Base-by-base conservation (phyloP, 92 coral and sea anemone species). In the Epizoanthus scotinus region DNA sequence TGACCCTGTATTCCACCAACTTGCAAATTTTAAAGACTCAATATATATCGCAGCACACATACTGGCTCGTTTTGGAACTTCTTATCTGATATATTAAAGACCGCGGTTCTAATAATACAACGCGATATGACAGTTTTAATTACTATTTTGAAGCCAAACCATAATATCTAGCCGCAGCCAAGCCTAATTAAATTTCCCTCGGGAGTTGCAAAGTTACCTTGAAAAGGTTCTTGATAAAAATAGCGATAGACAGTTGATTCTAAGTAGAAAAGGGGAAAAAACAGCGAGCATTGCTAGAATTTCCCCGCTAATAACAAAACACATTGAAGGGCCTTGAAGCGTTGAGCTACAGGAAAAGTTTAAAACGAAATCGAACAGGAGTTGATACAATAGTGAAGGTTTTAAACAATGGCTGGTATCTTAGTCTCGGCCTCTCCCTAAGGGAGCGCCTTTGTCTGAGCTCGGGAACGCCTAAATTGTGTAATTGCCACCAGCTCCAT, bases 121-220 rank as follows among this genome's bases (percentile, higher is more conserved):
- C 49, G 12, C 58, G 17, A 58, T 74, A 58, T 19, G 68, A 20
- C 67, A 34, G 36, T 36, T 58, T 12, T 74, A 74, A 58, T 74
- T 58, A 74, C 53, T 58, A 38, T 60, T 58, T 14, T 58, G 69
- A 44, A 60, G 56, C 8, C 24, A 31, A 31, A 53, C 28, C 18
- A 55, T 17, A 54, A 73, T 44, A 75, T n/a, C 67, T 13, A 62
- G 67, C 55, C 73, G 73, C 36, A 42, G 40, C 40, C 40, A 3
- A 69, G 56, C 31, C 15, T 69, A 69, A 47, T 69, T 69, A n/a
- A 22, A 20, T 10, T 42, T 69, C 34, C 24, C 50, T 4, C 28
- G 19, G 36, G 55, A 20, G 74, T 12, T 5, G 49, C 17, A 29
- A 29, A 2, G 2, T 27, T 5, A n/a, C 64, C 17, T 0, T 8